Evolutionary conservation across 2,888 invertebrate species (phyloP).

Genomic region (Leucozona laternaria): DNA sequence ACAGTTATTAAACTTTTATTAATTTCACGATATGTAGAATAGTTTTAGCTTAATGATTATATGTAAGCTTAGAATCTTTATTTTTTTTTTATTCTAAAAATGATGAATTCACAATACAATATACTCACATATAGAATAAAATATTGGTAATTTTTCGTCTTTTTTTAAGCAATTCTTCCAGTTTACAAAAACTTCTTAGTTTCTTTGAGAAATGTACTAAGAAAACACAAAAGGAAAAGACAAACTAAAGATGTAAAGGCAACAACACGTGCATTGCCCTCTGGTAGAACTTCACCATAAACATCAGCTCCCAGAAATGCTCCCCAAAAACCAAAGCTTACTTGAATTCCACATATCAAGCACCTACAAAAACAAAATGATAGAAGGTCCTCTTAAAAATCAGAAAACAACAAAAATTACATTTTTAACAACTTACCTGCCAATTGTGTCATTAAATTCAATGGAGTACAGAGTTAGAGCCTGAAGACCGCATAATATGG

Average conservation of each 20-base stretch:
- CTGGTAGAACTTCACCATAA: background rate
- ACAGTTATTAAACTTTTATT: constrained; percentile 1
- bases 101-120: background rate
- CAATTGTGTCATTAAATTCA: constrained; percentile 75
- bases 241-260: background rate
- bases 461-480: constrained; percentile 73
- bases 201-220: background rate
- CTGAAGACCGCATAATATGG: constrained; percentile 62
- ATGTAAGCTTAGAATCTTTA: background rate
- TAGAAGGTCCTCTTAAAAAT: background rate
- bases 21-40: constrained; percentile 22
- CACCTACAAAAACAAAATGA: background rate
- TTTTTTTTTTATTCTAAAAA: too few relatives aligned
- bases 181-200: constrained; percentile 24
- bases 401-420: background rate
- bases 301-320: background rate
- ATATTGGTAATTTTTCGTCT: background rate
- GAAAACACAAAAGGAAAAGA: constrained; percentile 15
- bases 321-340: constrained; percentile 22
- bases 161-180: background rate
- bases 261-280: background rate
- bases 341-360: constrained; percentile 26
- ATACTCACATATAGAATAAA: background rate
- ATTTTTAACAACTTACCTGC: background rate
- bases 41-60: background rate